phyloP scores from a whole-genome alignment of 2,113 vertebrate species.

The Sinocyclocheilus rhinocerous region DNA sequence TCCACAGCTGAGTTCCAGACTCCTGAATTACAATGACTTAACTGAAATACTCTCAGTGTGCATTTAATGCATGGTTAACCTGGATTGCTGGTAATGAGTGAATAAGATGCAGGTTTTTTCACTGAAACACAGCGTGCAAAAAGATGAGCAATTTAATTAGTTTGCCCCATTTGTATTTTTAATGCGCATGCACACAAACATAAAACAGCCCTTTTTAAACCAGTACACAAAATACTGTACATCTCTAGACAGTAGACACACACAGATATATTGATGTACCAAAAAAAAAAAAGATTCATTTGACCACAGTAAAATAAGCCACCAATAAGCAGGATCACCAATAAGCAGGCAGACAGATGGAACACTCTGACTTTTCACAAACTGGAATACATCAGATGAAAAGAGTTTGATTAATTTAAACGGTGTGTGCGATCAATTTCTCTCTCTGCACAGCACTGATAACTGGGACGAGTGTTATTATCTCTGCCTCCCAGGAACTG shows the following conservation, averaged over 20 bases:
- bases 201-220: background rate
- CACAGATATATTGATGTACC: background rate
- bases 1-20: background rate
- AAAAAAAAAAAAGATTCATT: background rate
- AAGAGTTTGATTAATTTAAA: constrained; percentile 35
- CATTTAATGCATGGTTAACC: background rate
- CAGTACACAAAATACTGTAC: background rate
- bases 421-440: constrained; percentile 19
- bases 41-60: background rate
- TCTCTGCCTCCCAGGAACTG: constrained; percentile 26
- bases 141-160: background rate
- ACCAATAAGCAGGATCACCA: background rate
- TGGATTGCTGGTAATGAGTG: background rate
- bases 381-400: background rate
- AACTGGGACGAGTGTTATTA: constrained; percentile 34
- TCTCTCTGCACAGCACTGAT: constrained; percentile 17
- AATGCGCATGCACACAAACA: background rate
- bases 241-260: background rate
- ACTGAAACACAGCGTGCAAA: background rate
- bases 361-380: background rate
- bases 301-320: background rate
- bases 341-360: background rate
- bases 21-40: background rate
- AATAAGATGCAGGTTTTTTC: background rate
- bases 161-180: background rate